phyloP scores from a whole-genome alignment of 2,888 invertebrate genomes.

The Hirtodrosophila cameraria region DNA sequence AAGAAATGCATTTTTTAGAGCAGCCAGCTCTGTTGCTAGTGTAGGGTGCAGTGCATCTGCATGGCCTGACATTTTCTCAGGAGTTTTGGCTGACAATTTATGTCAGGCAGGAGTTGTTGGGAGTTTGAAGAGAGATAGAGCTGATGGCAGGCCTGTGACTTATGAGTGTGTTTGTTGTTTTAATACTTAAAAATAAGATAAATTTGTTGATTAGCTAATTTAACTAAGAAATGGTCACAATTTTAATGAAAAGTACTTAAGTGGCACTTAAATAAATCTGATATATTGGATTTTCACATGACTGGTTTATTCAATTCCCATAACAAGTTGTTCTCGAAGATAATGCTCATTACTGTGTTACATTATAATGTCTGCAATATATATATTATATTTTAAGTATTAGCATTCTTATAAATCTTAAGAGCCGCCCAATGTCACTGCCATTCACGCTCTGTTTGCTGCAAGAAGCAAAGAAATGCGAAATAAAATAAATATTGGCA shows the following conservation, averaged over 20 bases:
- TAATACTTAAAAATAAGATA: neutral
- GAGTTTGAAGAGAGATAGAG: slow-evolving; percentile 22
- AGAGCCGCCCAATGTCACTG: slow-evolving; percentile 25
- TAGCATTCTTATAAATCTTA: neutral
- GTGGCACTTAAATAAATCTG: neutral
- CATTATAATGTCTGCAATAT: no score
- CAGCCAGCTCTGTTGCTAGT: slow-evolving; percentile 8
- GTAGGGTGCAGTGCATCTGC: slow-evolving; percentile 27
- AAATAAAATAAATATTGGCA: slow-evolving; percentile 76
- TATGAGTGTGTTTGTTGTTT: neutral
- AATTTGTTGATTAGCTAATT: neutral
- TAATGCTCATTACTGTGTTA: no score
- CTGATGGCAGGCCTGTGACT: slow-evolving; percentile 1
- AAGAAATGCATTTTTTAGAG: slow-evolving; percentile 64
- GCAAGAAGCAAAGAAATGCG: slow-evolving; percentile 36
- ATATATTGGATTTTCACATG: neutral
- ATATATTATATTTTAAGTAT: neutral
- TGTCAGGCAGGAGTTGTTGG: slow-evolving; percentile 31
- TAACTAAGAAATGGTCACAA: neutral
- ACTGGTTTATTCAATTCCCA: no score
- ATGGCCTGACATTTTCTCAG: slow-evolving; percentile 31
- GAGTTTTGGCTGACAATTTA: slow-evolving; percentile 44
- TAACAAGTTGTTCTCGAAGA: no score
- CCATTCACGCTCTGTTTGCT: slow-evolving; percentile 46
- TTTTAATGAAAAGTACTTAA: neutral